Percentiles rank a stretch among this genome's conserved stretches.
Conservation (phyloP, 2,797 vertebrate species). For the Steatocranus sp. region DNA sequence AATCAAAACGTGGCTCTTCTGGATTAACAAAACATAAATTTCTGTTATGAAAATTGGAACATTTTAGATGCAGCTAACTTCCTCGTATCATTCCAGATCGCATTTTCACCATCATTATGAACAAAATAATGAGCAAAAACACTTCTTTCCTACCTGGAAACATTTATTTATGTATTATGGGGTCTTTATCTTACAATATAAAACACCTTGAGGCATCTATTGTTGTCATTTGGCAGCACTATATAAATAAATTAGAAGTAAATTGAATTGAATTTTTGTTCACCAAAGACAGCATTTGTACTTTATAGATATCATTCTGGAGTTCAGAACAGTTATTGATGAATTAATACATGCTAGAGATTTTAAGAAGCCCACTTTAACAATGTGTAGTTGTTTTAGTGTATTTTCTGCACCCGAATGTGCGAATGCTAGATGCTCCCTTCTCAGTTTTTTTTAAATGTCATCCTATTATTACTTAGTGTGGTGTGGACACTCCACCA, state of each 20-base stretch:
- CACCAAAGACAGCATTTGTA: not conserved
- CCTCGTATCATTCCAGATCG: rapidly evolving
- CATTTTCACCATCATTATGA: not conserved
- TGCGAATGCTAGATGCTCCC: not conserved
- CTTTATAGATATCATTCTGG: not conserved
- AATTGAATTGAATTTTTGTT: not conserved
- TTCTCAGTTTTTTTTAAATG: not conserved
- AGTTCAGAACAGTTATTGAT: not conserved
- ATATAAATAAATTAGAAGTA: not conserved
- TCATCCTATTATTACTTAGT: not conserved
- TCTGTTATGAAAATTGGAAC: not conserved
- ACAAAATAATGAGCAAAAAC: not conserved
- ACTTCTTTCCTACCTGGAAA: not conserved
- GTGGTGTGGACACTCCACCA: not conserved
- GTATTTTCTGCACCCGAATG: not conserved
- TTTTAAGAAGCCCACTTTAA: rapidly evolving
- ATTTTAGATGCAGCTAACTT: not conserved
- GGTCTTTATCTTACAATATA: not conserved
- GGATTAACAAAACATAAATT: not conserved
- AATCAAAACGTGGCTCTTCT: not conserved
- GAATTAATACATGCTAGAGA: not conserved
- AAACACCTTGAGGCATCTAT: not conserved
- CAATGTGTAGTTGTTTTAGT: not conserved
- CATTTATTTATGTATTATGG: not conserved
- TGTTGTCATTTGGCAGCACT: not conserved